Evolutionary conservation across 2,797 vertebrate genomes (phyloP).

Genomic region (Etheostoma nigrum): DNA sequence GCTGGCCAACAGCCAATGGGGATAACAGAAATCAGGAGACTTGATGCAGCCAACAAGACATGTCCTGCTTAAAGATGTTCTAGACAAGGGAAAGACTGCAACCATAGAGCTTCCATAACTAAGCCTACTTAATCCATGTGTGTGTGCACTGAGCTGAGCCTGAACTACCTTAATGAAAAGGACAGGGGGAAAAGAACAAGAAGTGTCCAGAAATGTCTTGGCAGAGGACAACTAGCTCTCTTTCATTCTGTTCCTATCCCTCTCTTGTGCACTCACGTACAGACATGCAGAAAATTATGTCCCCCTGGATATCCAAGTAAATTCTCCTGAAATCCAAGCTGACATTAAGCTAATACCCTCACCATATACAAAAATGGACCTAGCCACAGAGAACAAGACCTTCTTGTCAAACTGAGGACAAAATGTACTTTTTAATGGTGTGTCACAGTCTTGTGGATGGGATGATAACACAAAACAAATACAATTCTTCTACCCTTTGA

Average conservation of each 20-base stretch:
- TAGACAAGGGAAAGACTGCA: conserved; percentile 35
- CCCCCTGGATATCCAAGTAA: conserved; percentile 24
- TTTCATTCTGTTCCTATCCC: not conserved
- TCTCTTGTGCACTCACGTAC: too few species aligned
- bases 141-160: conserved; percentile 48
- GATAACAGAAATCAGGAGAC: conserved; percentile 38
- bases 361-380: conserved; percentile 19
- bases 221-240: conserved; percentile 22
- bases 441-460: not conserved
- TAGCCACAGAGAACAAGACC: conserved; percentile 4
- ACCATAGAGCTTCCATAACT: conserved; percentile 53
- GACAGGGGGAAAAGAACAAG: conserved; percentile 47
- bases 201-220: conserved; percentile 59
- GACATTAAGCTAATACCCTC: conserved; percentile 34
- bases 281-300: not conserved
- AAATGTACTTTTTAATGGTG: conserved; percentile 11
- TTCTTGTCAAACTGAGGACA: not conserved
- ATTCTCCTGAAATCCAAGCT: conserved; percentile 35
- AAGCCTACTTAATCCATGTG: conserved; percentile 69
- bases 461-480: not conserved
- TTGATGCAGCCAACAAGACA: conserved; percentile 33
- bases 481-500: not conserved
- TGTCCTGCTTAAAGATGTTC: conserved; percentile 42
- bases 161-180: conserved; percentile 58
- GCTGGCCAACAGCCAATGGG: conserved; percentile 6